Evolutionary conservation across 2,797 vertebrate genomes (phyloP), one percentile per base, ranked within the genome.

Genomic region (Paedocypris micromegethes): DNA sequence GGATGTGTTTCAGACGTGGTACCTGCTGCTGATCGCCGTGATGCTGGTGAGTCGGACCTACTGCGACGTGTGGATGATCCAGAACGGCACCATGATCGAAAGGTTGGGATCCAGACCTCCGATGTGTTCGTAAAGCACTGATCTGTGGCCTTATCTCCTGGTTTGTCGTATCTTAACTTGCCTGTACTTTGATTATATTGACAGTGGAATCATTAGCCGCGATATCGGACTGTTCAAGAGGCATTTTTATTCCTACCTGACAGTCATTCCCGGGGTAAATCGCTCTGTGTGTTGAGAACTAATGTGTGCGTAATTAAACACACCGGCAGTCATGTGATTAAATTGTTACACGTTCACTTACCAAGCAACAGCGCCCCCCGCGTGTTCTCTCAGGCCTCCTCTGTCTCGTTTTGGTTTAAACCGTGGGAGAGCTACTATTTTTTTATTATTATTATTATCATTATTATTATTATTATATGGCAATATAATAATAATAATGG

Each of bases 61-160:
- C 68, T 99, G 96, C 83, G 97, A 99, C 43, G 94, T 99, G 53
- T 99, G 96, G 96, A 99, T 98, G 96, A 99, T 99, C 88, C 95
- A 99, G 73, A 98, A 98, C 58, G 96, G 95, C 66, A 99, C 97
- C 64, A 91, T 98, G 86, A 98, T 98, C 76, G 96, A 99, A 92
- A 99, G 97, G 97, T 65, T 23, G 23, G 23, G 23, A 23, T 23
- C 23, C 23, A 23, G 23, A 23, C 23, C 23, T 23, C 23, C 23
- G 23, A 23, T 23, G 23, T 23, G 23, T 23, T 23, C 23, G 23
- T 23, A 23, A 23, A 23, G 41, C 49, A 23, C 2, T 53, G 2
- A 56, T 55, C n/a, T 54, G 4, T 48, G 2, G 6, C 2, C 37
- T 23, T 23, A 23, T 23, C 47, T 46, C n/a, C 2, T 23, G 3